These are phyloP conservation scores for Gallinago nigripennis DNA, from an alignment of 2,797 vertebrate genomes.

Conservation along the genomic window DNA sequence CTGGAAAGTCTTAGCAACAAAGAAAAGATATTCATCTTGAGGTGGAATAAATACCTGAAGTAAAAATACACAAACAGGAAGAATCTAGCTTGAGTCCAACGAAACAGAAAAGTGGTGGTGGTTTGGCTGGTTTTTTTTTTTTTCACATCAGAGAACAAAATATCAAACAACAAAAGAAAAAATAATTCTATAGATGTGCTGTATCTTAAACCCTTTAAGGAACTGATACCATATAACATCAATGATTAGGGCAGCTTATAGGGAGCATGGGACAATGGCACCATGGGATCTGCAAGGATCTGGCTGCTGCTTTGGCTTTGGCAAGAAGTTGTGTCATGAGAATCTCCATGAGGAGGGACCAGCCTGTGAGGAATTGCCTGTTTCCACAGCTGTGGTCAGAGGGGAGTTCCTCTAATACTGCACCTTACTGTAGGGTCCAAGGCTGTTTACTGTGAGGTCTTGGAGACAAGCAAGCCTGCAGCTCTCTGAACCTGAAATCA, in stretches of 20 bases:
- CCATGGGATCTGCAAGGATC: neutral
- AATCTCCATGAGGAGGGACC: neutral
- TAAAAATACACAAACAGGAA: neutral
- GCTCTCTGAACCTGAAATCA: neutral
- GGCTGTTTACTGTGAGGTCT: neutral
- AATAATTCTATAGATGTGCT: neutral
- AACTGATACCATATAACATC: neutral
- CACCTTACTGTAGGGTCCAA: neutral
- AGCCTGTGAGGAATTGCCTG: neutral
- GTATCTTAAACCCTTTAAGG: neutral
- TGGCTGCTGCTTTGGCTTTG: neutral
- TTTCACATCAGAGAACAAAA: neutral
- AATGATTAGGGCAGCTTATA: neutral
- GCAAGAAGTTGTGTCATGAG: neutral
- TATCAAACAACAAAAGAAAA: neutral
- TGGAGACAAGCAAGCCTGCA: neutral
- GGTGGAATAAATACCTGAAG: neutral
- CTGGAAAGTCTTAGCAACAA: neutral
- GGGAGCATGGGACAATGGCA: neutral
- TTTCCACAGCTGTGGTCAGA: neutral
- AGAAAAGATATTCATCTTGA: neutral
- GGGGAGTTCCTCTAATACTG: neutral
- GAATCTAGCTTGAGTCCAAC: neutral
- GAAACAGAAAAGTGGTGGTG: neutral
- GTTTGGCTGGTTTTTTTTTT: accelerated